Evolutionary conservation across 1,140 invertebrate species (phyloP).

Genomic region (Nephila pilipes): DNA sequence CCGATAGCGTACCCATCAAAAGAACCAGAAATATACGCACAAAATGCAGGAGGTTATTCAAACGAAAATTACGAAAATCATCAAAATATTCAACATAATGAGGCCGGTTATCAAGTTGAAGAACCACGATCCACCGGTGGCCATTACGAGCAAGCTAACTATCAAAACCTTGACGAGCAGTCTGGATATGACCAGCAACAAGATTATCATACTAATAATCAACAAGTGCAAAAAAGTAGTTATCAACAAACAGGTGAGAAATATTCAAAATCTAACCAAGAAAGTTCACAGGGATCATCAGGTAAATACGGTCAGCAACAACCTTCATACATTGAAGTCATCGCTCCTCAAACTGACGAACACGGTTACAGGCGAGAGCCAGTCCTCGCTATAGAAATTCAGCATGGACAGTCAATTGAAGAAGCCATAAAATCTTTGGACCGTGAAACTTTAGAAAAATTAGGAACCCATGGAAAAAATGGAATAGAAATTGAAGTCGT

Average conservation of each 20-base stretch:
- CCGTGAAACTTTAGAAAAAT: slow-evolving; percentile 58
- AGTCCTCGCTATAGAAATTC: slow-evolving; percentile 63
- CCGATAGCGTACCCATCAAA: not conserved
- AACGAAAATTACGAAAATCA: slow-evolving; percentile 27
- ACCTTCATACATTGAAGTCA: slow-evolving; percentile 66
- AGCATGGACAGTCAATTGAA: slow-evolving; percentile 68
- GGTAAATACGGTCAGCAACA: not conserved
- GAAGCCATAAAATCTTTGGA: slow-evolving; percentile 69
- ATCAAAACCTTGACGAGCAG: not conserved
- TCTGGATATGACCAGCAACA: slow-evolving; percentile 43
- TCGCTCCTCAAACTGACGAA: slow-evolving; percentile 41
- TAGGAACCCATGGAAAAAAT: slow-evolving; percentile 62
- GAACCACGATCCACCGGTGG: not conserved
- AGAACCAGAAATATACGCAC: not conserved
- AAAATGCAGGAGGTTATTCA: not conserved
- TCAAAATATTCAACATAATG: not conserved
- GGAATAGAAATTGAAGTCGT: slow-evolving; percentile 75
- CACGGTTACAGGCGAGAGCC: slow-evolving; percentile 69
- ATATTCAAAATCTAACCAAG: not conserved
- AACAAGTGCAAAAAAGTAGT: not conserved
- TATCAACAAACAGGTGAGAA: not conserved
- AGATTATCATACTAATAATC: slow-evolving; percentile 11
- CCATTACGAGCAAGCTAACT: slow-evolving; percentile 47
- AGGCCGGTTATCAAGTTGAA: not conserved
- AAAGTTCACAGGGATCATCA: not conserved